These are phyloP conservation scores for Aphidius colemani DNA, from an alignment of 2,888 invertebrate species.

Conservation along the genomic window DNA sequence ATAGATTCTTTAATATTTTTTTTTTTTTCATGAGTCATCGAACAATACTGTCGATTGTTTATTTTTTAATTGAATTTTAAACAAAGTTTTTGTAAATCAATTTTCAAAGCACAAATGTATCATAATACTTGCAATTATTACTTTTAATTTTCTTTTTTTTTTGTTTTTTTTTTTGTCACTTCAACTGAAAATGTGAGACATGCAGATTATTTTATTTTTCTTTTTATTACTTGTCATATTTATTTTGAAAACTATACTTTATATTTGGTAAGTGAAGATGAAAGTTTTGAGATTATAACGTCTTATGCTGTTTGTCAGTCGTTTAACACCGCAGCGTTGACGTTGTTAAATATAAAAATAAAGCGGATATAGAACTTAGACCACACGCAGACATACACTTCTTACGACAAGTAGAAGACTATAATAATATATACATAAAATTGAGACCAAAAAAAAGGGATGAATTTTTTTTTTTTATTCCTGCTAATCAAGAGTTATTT, in stretches of 20 bases:
- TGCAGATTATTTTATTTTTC: too few relatives aligned
- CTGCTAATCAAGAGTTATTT: background rate
- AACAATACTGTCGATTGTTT: too few relatives aligned
- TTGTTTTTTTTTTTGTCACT: too few relatives aligned
- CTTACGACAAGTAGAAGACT: conserved; percentile 4
- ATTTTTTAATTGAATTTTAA: too few relatives aligned
- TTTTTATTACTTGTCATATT: conserved; percentile 18
- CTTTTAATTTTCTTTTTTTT: too few relatives aligned
- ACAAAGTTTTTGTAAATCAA: too few relatives aligned
- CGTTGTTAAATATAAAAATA: conserved; percentile 54
- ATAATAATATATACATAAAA: conserved; percentile 29
- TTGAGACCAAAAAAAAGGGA: conserved; percentile 6
- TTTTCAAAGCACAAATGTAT: too few relatives aligned
- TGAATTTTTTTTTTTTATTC: conserved; percentile 4
- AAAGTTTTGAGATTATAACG: conserved; percentile 8
- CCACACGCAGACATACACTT: conserved; percentile 46
- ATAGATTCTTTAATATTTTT: conserved; percentile 7
- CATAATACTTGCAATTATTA: too few relatives aligned
- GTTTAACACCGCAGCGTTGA: conserved; percentile 53
- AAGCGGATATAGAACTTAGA: conserved; percentile 43
- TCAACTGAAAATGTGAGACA: too few relatives aligned
- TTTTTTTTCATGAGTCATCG: too few relatives aligned
- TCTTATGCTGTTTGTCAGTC: conserved; percentile 55
- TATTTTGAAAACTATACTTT: background rate
- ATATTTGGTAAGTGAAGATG: background rate